Evolutionary conservation across 1,140 invertebrate genomes (phyloP).

Genomic region (Matsumurasca onukii): DNA sequence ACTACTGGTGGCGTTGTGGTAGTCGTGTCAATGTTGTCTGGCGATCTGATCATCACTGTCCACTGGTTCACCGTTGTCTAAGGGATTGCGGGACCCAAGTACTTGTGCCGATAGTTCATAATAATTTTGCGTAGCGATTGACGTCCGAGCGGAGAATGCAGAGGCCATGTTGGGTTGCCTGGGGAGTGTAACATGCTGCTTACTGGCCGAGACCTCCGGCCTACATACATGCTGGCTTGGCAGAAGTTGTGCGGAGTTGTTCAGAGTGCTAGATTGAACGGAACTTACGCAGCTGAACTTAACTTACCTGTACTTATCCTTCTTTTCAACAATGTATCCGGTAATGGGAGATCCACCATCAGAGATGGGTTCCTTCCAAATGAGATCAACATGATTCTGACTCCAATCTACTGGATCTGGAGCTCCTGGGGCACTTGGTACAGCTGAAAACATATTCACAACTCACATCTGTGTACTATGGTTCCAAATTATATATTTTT

Average conservation of each 20-base stretch:
- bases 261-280: too few relatives aligned
- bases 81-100: slow-evolving; percentile 16
- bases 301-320: slow-evolving; percentile 80
- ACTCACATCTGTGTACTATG: too few relatives aligned
- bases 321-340: slow-evolving; percentile 95
- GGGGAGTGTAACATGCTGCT: too few relatives aligned
- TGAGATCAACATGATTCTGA: slow-evolving; percentile 84
- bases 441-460: slow-evolving; percentile 58
- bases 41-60: slow-evolving; percentile 19
- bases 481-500: too few relatives aligned
- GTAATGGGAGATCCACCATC: slow-evolving; percentile 92
- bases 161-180: too few relatives aligned
- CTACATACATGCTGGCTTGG: too few relatives aligned
- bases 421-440: slow-evolving; percentile 77
- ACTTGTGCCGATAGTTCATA: slow-evolving; percentile 24
- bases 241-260: too few relatives aligned
- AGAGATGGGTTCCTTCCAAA: slow-evolving; percentile 76
- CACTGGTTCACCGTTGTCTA: background rate
- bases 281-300: too few relatives aligned
- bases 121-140: too few relatives aligned
- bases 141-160: too few relatives aligned
- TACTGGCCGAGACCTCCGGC: too few relatives aligned
- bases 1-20: background rate
- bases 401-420: slow-evolving; percentile 91
- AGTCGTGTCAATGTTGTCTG: background rate